Conservation (phyloP, 2,113 vertebrate species). For the Sprattus sprattus region DNA sequence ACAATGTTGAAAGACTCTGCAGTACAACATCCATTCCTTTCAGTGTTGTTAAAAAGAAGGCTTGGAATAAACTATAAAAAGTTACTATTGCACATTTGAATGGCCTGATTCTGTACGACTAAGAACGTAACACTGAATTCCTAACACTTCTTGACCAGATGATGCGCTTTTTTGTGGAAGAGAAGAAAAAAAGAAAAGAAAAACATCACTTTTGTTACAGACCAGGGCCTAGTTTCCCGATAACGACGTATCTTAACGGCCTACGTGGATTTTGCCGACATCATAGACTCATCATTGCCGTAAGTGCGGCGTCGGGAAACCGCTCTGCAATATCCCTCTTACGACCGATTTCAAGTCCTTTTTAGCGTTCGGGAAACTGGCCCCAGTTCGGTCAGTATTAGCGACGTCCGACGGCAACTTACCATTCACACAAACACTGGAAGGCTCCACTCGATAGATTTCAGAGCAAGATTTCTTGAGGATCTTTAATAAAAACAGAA, state of each 20-base stretch:
- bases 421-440: constrained; percentile 93
- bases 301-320: too few relatives aligned
- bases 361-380: too few relatives aligned
- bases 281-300: too few relatives aligned
- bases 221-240: too few relatives aligned
- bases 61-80: not conserved
- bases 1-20: constrained; percentile 89
- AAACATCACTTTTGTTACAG: not conserved
- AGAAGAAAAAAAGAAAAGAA: not conserved
- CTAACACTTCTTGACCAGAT: not conserved
- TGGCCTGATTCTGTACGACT: constrained; percentile 28
- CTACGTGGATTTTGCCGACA: too few relatives aligned
- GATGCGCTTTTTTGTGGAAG: not conserved
- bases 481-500: constrained; percentile 70
- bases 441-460: constrained; percentile 83
- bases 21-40: constrained; percentile 28
- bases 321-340: too few relatives aligned
- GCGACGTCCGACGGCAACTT: constrained; percentile 52
- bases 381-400: not conserved
- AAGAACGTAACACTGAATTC: constrained; percentile 31
- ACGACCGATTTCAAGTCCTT: too few relatives aligned
- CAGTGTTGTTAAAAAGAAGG: not conserved
- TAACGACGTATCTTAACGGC: too few relatives aligned
- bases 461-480: constrained; percentile 87
- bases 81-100: constrained; percentile 59